phyloP scores from a whole-genome alignment of 2,113 vertebrate species.

The Pardalotus punctatus region DNA sequence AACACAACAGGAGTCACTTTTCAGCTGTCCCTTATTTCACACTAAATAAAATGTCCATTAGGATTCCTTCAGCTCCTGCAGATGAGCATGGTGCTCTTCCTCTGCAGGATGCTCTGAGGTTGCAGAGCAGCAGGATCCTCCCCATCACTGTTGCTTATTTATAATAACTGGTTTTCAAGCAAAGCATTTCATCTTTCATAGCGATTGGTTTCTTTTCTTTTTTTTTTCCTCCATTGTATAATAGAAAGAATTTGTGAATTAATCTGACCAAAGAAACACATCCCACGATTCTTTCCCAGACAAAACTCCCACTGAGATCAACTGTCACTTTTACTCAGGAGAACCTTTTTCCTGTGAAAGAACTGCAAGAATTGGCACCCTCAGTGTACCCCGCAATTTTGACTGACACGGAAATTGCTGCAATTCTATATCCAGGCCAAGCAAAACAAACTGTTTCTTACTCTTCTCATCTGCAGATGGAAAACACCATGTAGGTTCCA shows the following conservation, averaged over 20 bases:
- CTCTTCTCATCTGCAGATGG: not conserved
- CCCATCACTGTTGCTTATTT: not conserved
- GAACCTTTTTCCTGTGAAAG: conserved; percentile 2
- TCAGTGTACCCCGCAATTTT: not conserved
- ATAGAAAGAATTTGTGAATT: conserved; percentile 24
- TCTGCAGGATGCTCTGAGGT: not conserved
- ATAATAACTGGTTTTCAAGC: not conserved
- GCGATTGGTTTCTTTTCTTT: not conserved
- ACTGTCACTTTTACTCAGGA: conserved; percentile 17
- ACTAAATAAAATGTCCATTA: not conserved
- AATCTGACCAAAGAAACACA: conserved; percentile 55
- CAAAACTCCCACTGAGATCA: conserved; percentile 41
- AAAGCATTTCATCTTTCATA: not conserved
- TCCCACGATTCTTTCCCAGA: conserved; percentile 6
- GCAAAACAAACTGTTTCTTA: not conserved
- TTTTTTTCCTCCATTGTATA: not conserved
- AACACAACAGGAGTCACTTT: not conserved
- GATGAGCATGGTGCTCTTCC: not conserved
- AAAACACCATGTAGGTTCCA: not conserved
- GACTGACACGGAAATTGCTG: not conserved
- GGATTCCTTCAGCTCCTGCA: not conserved
- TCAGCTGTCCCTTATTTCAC: not conserved
- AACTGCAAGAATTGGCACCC: not conserved
- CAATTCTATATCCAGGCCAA: not conserved
- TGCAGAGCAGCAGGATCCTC: not conserved